These are phyloP conservation scores for Incurvaria masculella DNA, from an alignment of 2,888 invertebrate species.

Conservation along the genomic window DNA sequence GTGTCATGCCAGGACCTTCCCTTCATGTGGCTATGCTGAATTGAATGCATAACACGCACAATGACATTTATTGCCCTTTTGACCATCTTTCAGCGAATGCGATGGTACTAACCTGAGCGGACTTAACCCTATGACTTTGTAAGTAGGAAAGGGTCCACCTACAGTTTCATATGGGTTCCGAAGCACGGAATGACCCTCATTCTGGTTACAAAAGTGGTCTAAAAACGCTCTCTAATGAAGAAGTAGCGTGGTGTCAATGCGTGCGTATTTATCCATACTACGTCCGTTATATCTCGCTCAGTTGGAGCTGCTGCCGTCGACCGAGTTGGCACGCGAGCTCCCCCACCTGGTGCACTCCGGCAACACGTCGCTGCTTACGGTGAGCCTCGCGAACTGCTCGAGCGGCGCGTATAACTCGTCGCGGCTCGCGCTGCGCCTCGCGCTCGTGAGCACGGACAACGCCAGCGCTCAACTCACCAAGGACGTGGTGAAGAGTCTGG, in stretches of 20 bases:
- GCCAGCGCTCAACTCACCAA: slow-evolving; percentile 33
- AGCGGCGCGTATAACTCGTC: slow-evolving; percentile 47
- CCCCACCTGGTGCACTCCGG: slow-evolving; percentile 66
- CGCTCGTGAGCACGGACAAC: slow-evolving; percentile 49
- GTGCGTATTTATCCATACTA: slow-evolving; percentile 1
- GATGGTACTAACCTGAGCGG: no score
- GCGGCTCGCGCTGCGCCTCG: slow-evolving; percentile 59
- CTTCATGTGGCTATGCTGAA: no score
- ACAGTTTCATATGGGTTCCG: no score
- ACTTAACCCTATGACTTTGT: no score
- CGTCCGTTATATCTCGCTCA: slow-evolving; percentile 23
- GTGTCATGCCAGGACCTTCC: no score
- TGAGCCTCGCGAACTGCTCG: slow-evolving; percentile 52
- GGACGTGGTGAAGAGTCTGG: slow-evolving; percentile 54
- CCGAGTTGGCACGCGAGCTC: slow-evolving; percentile 45
- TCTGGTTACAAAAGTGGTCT: no score
- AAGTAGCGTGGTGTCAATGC: slow-evolving; percentile 4
- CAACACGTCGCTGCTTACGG: slow-evolving; percentile 62
- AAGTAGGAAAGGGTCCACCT: no score
- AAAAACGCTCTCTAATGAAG: no score
- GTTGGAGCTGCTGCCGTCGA: slow-evolving; percentile 49
- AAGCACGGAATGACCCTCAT: no score
- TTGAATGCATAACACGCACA: no score
- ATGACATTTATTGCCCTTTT: no score
- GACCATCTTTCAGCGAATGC: no score